These are phyloP conservation scores for Baryphthengus martii DNA, from an alignment of 2,113 vertebrate genomes.

Conservation along the genomic window DNA sequence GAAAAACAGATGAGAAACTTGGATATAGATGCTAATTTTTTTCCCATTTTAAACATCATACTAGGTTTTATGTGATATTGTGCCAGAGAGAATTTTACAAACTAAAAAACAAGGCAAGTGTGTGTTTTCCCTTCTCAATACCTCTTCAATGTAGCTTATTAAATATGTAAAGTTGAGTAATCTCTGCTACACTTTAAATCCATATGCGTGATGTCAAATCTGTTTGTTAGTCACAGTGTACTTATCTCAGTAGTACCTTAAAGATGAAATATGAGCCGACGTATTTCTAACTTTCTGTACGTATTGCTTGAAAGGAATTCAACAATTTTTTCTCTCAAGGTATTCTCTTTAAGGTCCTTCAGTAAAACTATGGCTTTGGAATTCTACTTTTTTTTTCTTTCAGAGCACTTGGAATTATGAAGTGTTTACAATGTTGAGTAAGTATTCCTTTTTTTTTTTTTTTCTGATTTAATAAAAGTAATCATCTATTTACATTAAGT, in stretches of 20 bases:
- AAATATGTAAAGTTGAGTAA: neutral
- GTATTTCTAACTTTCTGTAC: neutral
- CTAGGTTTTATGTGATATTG: neutral
- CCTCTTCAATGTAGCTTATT: neutral
- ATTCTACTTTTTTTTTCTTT: neutral
- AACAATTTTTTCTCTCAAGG: neutral
- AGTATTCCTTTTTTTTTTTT: neutral
- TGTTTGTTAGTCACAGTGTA: neutral
- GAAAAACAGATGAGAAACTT: neutral
- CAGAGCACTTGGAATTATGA: neutral
- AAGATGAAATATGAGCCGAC: neutral
- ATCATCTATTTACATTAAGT: neutral
- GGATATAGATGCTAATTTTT: neutral
- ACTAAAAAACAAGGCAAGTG: neutral
- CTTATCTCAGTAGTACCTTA: neutral
- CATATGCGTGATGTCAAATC: neutral
- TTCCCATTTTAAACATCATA: neutral
- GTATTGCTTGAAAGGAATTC: neutral
- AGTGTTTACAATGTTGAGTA: conserved; percentile 2
- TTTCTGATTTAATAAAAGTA: conserved; percentile 6
- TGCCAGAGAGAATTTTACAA: neutral
- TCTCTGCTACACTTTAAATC: neutral
- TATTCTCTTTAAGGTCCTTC: neutral
- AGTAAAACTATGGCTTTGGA: neutral
- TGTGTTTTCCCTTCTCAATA: neutral